Evolutionary conservation across 1,140 invertebrate genomes (phyloP).

Genomic region (Drosophila miranda): DNA sequence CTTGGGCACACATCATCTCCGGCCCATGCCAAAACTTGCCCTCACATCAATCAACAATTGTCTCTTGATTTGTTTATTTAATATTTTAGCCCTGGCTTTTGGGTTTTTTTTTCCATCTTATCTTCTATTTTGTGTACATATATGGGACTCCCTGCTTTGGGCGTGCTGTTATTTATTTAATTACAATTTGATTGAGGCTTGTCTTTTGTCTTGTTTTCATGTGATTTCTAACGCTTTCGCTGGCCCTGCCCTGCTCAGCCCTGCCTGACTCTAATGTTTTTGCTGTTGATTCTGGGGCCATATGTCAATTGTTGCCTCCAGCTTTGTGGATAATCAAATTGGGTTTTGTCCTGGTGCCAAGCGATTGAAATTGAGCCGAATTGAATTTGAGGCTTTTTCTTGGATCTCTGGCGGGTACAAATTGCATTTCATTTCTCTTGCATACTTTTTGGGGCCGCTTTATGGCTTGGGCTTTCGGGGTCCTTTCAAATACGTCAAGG

Average conservation of each 20-base stretch:
- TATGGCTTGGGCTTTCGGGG: neutral
- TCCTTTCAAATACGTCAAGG: neutral
- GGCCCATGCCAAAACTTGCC: conserved; percentile 3
- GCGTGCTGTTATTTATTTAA: conserved; percentile 64
- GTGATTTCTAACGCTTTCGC: conserved; percentile 30
- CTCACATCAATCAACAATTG: conserved; percentile 52
- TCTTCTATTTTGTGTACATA: neutral
- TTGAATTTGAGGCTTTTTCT: conserved; percentile 49
- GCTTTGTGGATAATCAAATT: conserved; percentile 68
- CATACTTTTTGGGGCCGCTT: conserved; percentile 48
- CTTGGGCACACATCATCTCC: conserved; percentile 16
- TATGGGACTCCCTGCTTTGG: conserved; percentile 10
- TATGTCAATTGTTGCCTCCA: conserved; percentile 45
- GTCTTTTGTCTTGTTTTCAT: conserved; percentile 40
- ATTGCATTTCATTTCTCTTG: conserved; percentile 23
- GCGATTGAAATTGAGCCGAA: conserved; percentile 38
- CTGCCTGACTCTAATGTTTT: neutral
- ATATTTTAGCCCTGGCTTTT: conserved; percentile 51
- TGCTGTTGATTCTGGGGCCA: conserved; percentile 10
- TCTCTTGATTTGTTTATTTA: conserved; percentile 69
- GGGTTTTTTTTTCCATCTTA: conserved; percentile 10
- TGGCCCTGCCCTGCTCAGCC: neutral
- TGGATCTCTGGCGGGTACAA: conserved; percentile 41
- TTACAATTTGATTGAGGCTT: conserved; percentile 70
- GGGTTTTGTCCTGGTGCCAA: conserved; percentile 22